Evolutionary conservation across 2,888 invertebrate species (phyloP), one percentile per base, ranked within the genome.

Genomic region (Ornithoptera alexandrae): DNA sequence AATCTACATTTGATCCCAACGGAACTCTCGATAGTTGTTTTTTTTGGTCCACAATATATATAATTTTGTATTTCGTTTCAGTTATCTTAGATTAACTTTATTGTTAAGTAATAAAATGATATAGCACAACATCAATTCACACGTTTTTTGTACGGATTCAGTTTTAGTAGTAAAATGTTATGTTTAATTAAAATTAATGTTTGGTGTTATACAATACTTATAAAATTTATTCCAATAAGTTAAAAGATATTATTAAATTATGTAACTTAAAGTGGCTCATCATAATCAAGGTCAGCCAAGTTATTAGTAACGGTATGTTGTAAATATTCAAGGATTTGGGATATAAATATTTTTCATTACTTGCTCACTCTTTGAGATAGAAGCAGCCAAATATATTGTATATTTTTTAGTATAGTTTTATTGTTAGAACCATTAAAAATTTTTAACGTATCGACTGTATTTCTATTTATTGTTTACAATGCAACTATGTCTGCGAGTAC

Each of bases 1-100:
- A 85, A 84, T 87, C 86, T 89, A 86, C 84, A 88, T 89, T 87
- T 87, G 88, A 89, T 88, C 84, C 82, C 78, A 84, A 82, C 85
- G 85, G 84, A 86, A 82, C 81, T 82, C 78, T 74, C 77, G 74
- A 86, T 82, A 87, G 86, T 84, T 85, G 82, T 81, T 75, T 62
- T 75, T 62, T 76, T 76, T 72, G 69, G 76, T 30, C 76, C 75
- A 74, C 77, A 74, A 72, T 64, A 30, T 30, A 30, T 4, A 30
- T 30, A 30, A 68, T 70, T 68, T 57, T 71, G 57, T 22, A 46
- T 59, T 60, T 70, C 71, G 72, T 71, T 72, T 69, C 68, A 56
- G 30, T 63, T 24, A 46, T 39, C n/a, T 59, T 63, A 65, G 63
- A 67, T 56, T 62, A 64, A 68, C 70, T 64, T 60, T 78, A 77